These are phyloP conservation scores for Dasypus novemcinctus DNA, from an alignment of 2,113 vertebrate genomes.

Conservation along the genomic window DNA sequence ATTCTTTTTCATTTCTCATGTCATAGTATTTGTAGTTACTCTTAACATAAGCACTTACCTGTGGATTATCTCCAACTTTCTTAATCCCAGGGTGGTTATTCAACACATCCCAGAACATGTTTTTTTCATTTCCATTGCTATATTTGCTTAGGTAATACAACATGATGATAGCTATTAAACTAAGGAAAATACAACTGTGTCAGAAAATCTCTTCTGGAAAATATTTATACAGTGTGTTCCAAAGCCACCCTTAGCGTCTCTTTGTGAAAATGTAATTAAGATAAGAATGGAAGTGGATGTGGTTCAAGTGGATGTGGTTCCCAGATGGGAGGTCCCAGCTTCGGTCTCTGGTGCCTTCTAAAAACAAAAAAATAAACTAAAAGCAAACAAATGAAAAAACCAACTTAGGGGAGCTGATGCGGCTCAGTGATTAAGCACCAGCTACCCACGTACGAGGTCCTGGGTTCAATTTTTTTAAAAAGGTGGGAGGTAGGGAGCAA, in stretches of 20 bases:
- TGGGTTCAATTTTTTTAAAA: too few relatives aligned
- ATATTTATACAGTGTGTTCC: slow-evolving; percentile 3
- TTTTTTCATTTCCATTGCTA: not conserved
- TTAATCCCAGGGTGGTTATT: not conserved
- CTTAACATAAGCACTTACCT: not conserved
- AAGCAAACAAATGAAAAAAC: too few relatives aligned
- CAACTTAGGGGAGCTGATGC: too few relatives aligned
- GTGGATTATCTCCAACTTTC: not conserved
- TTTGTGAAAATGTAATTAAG: not conserved
- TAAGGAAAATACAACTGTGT: not conserved
- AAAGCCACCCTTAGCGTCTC: not conserved
- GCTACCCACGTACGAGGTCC: too few relatives aligned
- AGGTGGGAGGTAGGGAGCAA: too few relatives aligned
- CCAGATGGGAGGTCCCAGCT: too few relatives aligned
- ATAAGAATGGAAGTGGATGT: not conserved
- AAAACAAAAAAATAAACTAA: too few relatives aligned
- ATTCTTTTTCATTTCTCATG: slow-evolving; percentile 21
- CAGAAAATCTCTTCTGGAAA: not conserved
- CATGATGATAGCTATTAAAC: not conserved
- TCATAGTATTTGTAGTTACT: not conserved
- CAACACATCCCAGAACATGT: not conserved
- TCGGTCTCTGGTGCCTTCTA: too few relatives aligned
- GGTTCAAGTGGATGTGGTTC: too few relatives aligned
- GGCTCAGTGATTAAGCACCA: too few relatives aligned
- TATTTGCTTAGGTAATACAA: slow-evolving; percentile 17